Percentiles rank a stretch among this genome's conserved stretches.
phyloP scores from a whole-genome alignment of 2,888 invertebrate genomes.

The Papilio gigon region DNA sequence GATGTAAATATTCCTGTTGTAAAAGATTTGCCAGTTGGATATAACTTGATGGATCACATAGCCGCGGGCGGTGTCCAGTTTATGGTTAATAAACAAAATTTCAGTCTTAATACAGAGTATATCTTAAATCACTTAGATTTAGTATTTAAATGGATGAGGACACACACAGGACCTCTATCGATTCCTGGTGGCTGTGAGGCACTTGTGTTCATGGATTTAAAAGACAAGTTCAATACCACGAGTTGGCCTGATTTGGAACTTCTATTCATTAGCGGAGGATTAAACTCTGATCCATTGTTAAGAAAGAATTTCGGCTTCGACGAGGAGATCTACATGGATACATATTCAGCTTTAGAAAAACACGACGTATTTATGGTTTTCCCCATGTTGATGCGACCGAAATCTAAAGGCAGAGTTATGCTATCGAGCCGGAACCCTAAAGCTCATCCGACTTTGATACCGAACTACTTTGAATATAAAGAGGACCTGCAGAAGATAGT shows the following conservation, averaged over 20 bases:
- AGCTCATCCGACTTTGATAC: conserved; percentile 87
- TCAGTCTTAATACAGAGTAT: conserved; percentile 63
- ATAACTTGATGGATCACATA: conserved; percentile 87
- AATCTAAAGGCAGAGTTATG: conserved; percentile 85
- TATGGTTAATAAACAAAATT: conserved; percentile 69
- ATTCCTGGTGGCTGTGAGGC: conserved; percentile 87
- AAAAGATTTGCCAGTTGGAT: conserved; percentile 84
- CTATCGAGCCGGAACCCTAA: conserved; percentile 88
- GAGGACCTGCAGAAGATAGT: conserved; percentile 85
- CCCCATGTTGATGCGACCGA: conserved; percentile 87
- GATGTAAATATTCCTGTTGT: conserved; percentile 80
- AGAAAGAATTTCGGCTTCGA: conserved; percentile 81
- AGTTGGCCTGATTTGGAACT: conserved; percentile 86
- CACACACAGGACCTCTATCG: conserved; percentile 82
- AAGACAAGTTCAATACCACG: conserved; percentile 78
- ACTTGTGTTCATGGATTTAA: conserved; percentile 84
- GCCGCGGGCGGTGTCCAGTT: conserved; percentile 85
- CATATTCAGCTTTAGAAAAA: conserved; percentile 68
- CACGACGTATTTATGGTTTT: conserved; percentile 81
- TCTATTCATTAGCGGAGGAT: conserved; percentile 82
- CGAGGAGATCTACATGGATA: conserved; percentile 68
- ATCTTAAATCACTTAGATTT: conserved; percentile 68
- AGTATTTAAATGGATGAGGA: conserved; percentile 80
- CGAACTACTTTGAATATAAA: conserved; percentile 87
- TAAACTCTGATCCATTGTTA: conserved; percentile 74